Evolutionary conservation across 2,888 invertebrate species (phyloP), one percentile per base, ranked within the genome.

Genomic region (Ormyrus pomaceus): DNA sequence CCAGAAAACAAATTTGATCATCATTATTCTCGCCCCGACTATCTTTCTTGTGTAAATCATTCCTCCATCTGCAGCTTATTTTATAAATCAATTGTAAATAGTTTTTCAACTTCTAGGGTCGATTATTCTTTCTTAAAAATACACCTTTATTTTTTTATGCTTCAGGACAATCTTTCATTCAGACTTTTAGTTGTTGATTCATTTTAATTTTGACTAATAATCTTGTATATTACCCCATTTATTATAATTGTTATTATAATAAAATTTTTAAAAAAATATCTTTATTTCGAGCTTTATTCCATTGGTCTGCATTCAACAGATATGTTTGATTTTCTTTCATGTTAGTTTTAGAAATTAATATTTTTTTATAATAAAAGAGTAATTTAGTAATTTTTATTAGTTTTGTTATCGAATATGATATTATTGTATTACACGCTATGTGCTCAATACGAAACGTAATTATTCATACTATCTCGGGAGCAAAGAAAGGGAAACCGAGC

Each of bases 51-150:
- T 11, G 53, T 45, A 56, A 46, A 62, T 10, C 10, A 48, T 46
- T 62, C 13, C 10, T 61, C 34, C n/a, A 48, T 59, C 9, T 6
- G 46, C 46, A 68, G 34, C 34, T 34, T 34, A 34, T 34, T 66
- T 53, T 6, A 75, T 51, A 53, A 19, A 83, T 66, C 86, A 87
- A 84, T 85, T 83, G 83, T 50, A 56, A 56, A 46, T 4, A 6
- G 3, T 71, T 64, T 56, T n/a, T 7, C 64, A 6, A 50, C 53
- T 56, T 73, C n/a, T 13, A 13, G 34, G 71, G 34, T 66, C 68
- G 13, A 10, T 66, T 5, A 56, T 66, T 66, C 71, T 74, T 80
- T 80, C 66, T 79, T 75, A 75, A 55, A 71, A 56, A 34, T 48
- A 56, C 66, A 76, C 75, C 10, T 48, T 45, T 59, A 64, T 45